phyloP scores from a whole-genome alignment of 2,113 vertebrate genomes.

The Sus scrofa region DNA sequence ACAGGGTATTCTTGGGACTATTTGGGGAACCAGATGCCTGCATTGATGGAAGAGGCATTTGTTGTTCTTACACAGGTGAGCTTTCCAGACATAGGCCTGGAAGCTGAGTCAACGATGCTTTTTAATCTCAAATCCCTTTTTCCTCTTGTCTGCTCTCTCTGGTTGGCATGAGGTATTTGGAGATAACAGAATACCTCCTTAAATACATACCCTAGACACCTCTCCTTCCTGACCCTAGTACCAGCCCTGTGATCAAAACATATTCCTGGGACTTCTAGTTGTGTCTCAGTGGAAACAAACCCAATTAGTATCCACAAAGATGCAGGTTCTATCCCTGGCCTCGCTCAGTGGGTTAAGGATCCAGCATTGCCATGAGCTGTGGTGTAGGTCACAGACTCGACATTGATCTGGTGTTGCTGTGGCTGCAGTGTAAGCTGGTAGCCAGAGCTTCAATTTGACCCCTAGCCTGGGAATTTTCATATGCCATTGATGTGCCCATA shows the following conservation, averaged over 20 bases:
- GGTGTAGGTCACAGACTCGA: no score
- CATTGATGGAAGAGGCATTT: background rate
- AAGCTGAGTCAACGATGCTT: conserved; percentile 8
- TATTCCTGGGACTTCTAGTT: no score
- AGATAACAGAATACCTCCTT: background rate
- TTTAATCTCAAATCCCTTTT: background rate
- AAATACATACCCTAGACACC: background rate
- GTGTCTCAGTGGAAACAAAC: no score
- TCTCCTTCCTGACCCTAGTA: background rate
- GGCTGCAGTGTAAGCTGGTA: no score
- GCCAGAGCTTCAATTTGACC: no score
- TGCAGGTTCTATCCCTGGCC: no score
- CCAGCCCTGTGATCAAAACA: background rate
- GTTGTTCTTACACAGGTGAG: background rate
- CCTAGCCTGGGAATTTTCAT: no score
- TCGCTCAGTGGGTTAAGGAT: no score
- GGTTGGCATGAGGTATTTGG: background rate
- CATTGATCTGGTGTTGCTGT: no score
- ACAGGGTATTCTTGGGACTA: background rate
- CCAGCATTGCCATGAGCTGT: no score
- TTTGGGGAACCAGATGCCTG: background rate
- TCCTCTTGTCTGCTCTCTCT: background rate
- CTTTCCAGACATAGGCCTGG: background rate
- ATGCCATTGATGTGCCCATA: no score
- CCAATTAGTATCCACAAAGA: no score